Percentiles rank a stretch among this genome's conserved stretches.
phyloP scores from a whole-genome alignment of 1,140 invertebrate species.

The Diorhabda carinulata region DNA sequence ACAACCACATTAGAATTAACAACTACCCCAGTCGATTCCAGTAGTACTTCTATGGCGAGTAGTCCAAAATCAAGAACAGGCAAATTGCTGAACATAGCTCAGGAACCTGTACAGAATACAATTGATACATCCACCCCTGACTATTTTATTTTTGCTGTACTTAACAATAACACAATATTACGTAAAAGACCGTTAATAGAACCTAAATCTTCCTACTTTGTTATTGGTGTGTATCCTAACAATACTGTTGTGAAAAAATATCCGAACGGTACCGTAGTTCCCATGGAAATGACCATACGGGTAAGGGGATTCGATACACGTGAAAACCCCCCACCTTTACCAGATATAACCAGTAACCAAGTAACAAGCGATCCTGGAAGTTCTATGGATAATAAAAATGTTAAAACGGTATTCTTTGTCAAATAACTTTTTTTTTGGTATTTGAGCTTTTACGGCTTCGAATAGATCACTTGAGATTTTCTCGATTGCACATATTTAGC shows the following conservation, averaged over 20 bases:
- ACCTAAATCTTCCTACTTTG: conserved; percentile 63
- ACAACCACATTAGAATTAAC: too few relatives aligned
- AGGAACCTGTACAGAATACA: conserved; percentile 48
- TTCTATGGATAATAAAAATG: conserved; percentile 33
- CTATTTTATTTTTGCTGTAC: conserved; percentile 67
- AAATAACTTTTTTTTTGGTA: conserved; percentile 40
- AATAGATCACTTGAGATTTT: conserved; percentile 23
- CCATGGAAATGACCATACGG: conserved; percentile 52
- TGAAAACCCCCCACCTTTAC: conserved; percentile 42
- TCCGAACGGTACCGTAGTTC: conserved; percentile 68
- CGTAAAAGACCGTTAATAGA: conserved; percentile 65
- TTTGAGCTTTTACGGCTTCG: conserved; percentile 14
- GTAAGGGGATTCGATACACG: conserved; percentile 49
- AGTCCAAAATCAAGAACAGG: conserved; percentile 36
- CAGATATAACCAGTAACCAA: conserved; percentile 49
- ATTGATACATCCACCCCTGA: conserved; percentile 46
- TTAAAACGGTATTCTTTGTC: conserved; percentile 44
- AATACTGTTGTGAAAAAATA: conserved; percentile 69
- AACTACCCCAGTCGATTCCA: background rate
- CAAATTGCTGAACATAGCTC: conserved; percentile 47
- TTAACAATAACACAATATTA: conserved; percentile 70
- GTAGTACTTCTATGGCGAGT: conserved; percentile 15
- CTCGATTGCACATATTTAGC: background rate
- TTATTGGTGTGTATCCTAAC: conserved; percentile 68
- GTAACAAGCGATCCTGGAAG: conserved; percentile 40